These are phyloP conservation scores for Hemicordylus capensis DNA, from an alignment of 2,113 vertebrate species.

Conservation along the genomic window DNA sequence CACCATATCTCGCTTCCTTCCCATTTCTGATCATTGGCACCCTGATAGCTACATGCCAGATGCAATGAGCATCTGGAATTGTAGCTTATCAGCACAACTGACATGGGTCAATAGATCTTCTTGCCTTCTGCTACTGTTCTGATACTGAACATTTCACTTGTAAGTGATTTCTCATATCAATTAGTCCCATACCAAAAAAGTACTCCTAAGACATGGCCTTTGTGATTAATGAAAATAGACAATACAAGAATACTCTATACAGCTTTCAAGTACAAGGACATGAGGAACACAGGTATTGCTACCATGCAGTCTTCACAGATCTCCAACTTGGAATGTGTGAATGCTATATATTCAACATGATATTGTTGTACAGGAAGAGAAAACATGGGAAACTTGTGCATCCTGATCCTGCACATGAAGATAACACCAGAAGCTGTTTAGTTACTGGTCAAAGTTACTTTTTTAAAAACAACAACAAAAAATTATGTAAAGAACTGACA, in stretches of 20 bases:
- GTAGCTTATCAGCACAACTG: no score
- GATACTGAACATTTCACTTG: neutral
- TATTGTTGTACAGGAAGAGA: neutral
- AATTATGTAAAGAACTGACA: neutral
- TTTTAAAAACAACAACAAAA: no score
- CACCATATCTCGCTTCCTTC: no score
- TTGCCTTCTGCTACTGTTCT: no score
- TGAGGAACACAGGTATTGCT: no score
- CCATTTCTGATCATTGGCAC: no score
- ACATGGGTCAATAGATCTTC: no score
- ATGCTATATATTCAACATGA: neutral
- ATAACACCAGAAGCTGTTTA: neutral
- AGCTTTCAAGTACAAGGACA: no score
- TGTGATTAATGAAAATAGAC: conserved; percentile 60
- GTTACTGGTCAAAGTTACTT: no score
- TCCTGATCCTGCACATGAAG: neutral
- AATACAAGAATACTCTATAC: conserved; percentile 58
- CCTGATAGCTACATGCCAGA: no score
- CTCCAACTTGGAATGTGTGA: neutral
- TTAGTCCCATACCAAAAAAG: neutral
- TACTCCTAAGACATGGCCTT: conserved; percentile 23
- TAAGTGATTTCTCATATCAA: neutral
- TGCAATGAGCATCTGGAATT: no score
- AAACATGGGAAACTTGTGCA: neutral
- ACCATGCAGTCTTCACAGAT: neutral